These are phyloP conservation scores for Orthonevra nobilis DNA, from an alignment of 2,888 invertebrate species.

Conservation along the genomic window DNA sequence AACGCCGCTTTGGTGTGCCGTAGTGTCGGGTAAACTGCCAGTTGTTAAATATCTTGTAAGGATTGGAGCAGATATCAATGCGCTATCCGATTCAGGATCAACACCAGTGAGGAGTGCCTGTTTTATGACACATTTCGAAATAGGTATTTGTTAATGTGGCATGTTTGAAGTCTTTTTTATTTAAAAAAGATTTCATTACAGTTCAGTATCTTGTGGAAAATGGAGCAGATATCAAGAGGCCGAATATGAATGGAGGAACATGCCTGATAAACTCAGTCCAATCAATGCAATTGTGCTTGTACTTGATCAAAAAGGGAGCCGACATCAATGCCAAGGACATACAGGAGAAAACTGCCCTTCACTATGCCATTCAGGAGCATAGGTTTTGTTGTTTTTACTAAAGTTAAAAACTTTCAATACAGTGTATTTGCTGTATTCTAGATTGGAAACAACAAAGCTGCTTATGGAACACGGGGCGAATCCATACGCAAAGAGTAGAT, in stretches of 20 bases:
- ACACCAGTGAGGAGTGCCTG: constrained; percentile 95
- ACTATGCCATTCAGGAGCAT: constrained; percentile 94
- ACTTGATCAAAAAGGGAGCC: constrained; percentile 89
- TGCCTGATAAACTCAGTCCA: constrained; percentile 96
- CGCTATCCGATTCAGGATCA: constrained; percentile 92
- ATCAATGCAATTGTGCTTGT: constrained; percentile 89
- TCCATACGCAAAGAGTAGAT: constrained; percentile 87
- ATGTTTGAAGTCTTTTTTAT: no score
- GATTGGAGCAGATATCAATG: constrained; percentile 91
- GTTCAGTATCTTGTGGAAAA: constrained; percentile 88
- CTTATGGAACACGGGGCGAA: constrained; percentile 90
- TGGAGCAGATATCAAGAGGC: constrained; percentile 90
- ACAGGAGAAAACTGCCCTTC: constrained; percentile 94
- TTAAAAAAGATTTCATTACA: no score
- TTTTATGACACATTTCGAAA: constrained; percentile 93
- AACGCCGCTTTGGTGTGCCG: constrained; percentile 95
- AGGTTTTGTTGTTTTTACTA: constrained; percentile 78
- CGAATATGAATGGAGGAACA: constrained; percentile 95
- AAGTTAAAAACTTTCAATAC: no score
- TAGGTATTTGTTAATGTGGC: constrained; percentile 77
- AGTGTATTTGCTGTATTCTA: constrained; percentile 71
- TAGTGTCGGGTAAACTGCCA: constrained; percentile 89
- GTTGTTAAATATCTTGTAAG: constrained; percentile 89
- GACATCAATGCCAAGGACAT: constrained; percentile 93
- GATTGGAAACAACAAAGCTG: constrained; percentile 90